Evolutionary conservation across 2,888 invertebrate species (phyloP), one percentile per base, ranked within the genome.

Genomic region (Hyalella azteca): DNA sequence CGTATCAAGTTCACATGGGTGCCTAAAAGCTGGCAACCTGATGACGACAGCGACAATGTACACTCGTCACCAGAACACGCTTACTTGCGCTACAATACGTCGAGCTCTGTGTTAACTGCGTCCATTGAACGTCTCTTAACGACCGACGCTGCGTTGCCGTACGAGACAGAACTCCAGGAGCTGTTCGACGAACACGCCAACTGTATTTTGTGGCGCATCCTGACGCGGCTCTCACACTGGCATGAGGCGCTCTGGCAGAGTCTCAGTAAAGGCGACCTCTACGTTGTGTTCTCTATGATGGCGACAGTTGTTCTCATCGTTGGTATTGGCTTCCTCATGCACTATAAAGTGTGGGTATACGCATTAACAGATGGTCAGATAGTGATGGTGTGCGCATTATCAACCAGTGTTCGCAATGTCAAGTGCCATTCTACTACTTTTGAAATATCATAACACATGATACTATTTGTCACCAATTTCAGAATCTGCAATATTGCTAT

Each of bases 1-100:
- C 93, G 93, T 85, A 89, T 97, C 15, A 95, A 95, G 86, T 97
- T 95, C 88, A 96, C 96, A 88, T 97, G 97, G 96, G 88, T 95
- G 78, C 91, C 92, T 85, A 91, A 91, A 78, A 92, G 92, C 50
- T 90, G 90, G 89, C 87, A 87, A 77, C 86, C 87, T 22, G 87
- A 83, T 85, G 73, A 81, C 2, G 82, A 81, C 36, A 78, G 78
- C 19, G 75, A 75, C 41, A 9, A 7, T 26, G 26, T 26, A 15
- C 36, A 26, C 26, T 29, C 36, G 13, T n/a, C n/a, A n/a, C n/a
- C n/a, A n/a, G n/a, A n/a, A n/a, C n/a, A n/a, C n/a, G n/a, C n/a
- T n/a, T n/a, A n/a, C n/a, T n/a, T n/a, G n/a, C 40, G 45, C 41
- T 77, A 81, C 66, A 85, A 85, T 41, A 50, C 78, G n/a, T 81